Conservation (phyloP, 2,113 vertebrate genomes). For the Siniperca knerii region DNA sequence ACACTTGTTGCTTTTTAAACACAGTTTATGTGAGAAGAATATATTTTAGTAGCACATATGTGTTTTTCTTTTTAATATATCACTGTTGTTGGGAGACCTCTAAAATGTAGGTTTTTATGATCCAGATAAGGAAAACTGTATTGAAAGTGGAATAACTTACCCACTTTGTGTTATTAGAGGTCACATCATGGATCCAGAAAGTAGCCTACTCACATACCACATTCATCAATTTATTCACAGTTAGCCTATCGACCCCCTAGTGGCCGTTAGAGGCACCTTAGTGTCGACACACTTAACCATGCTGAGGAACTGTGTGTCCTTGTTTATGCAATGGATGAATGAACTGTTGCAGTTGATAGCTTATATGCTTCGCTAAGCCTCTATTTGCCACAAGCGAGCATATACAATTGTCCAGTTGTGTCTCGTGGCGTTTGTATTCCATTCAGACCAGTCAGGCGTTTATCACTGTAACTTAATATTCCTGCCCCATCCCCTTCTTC, state of each 20-base stretch:
- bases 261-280: constrained; percentile 1
- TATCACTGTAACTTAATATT: constrained; percentile 60
- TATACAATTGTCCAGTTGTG: constrained; percentile 40
- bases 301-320: constrained; percentile 12
- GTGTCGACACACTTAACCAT: background rate
- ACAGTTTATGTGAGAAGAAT: background rate
- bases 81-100: no score
- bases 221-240: background rate
- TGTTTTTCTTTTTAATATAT: background rate
- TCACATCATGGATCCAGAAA: background rate
- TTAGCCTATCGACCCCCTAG: constrained; percentile 7
- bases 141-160: background rate
- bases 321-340: background rate
- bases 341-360: background rate
- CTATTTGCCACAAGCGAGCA: background rate
- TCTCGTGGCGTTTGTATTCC: constrained; percentile 24
- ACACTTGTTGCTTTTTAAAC: background rate
- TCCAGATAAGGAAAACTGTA: background rate
- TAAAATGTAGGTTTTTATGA: background rate
- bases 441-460: constrained; percentile 19
- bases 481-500: background rate
- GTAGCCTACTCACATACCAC: background rate
- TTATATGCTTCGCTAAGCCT: background rate
- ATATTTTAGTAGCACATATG: background rate
- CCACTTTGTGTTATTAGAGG: background rate